Conservation (phyloP, 1,140 invertebrate genomes). For the Meteorus sp. region DNA sequence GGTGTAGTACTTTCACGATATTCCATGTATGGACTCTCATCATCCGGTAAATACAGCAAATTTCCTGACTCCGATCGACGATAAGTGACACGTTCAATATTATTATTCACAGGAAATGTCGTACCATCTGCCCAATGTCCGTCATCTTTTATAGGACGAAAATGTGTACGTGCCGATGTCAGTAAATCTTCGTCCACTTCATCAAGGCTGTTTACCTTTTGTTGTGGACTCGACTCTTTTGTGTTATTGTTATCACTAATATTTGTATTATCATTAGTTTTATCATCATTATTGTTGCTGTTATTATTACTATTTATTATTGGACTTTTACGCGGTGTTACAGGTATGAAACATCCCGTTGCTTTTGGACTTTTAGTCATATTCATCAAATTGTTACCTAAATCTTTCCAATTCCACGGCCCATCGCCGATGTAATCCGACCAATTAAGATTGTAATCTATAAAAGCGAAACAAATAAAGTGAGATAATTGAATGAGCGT, state of each 20-base stretch:
- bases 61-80: slow-evolving; percentile 52
- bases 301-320: slow-evolving; percentile 9
- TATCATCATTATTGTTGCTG: no score
- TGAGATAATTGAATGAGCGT: neutral
- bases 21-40: slow-evolving; percentile 62
- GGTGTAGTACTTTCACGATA: slow-evolving; percentile 51
- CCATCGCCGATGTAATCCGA: slow-evolving; percentile 47
- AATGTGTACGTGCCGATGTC: slow-evolving; percentile 73
- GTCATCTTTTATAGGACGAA: slow-evolving; percentile 70
- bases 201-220: slow-evolving; percentile 34
- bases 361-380: slow-evolving; percentile 41
- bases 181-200: slow-evolving; percentile 70
- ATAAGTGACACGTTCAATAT: slow-evolving; percentile 63
- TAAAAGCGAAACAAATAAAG: no score
- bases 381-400: slow-evolving; percentile 42
- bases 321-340: slow-evolving; percentile 40
- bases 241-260: no score
- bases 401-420: slow-evolving; percentile 50
- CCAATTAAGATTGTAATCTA: slow-evolving; percentile 48
- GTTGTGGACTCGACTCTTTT: slow-evolving; percentile 43
- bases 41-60: slow-evolving; percentile 52
- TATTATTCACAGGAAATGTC: slow-evolving; percentile 68
- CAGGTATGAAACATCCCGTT: slow-evolving; percentile 41
- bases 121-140: slow-evolving; percentile 66
- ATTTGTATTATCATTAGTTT: neutral